Conservation (phyloP, 2,113 vertebrate genomes). For the Porphyrio hochstetteri region DNA sequence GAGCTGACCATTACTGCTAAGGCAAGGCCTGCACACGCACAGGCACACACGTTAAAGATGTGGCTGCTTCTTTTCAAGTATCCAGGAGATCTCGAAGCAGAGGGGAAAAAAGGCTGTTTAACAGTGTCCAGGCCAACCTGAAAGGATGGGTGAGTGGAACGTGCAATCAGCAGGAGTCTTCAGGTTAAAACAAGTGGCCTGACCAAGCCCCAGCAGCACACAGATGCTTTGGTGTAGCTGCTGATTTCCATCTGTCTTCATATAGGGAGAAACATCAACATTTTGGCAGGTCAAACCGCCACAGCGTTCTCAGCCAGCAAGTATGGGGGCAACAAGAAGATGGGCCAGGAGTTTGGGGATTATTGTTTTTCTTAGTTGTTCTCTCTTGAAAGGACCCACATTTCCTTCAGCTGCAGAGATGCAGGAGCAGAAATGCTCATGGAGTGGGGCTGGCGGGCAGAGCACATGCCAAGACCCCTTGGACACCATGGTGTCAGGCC, state of each 20-base stretch:
- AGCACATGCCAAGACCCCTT: not conserved
- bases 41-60: accelerated
- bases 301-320: accelerated
- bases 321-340: not conserved
- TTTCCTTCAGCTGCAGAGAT: not conserved
- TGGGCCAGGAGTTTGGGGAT: too few relatives aligned
- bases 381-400: not conserved
- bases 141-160: not conserved
- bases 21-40: accelerated
- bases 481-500: not conserved
- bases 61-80: not conserved
- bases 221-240: not conserved
- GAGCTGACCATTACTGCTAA: not conserved
- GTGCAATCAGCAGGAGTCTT: accelerated
- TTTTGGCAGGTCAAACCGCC: accelerated
- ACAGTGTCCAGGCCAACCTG: not conserved
- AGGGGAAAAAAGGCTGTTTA: not conserved
- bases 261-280: accelerated
- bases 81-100: not conserved
- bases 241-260: not conserved
- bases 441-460: not conserved
- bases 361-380: not conserved
- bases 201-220: not conserved
- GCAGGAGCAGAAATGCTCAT: not conserved
- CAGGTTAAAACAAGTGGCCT: accelerated